These are phyloP conservation scores for Callosobruchus maculatus DNA, from an alignment of 2,888 invertebrate species.

Conservation along the genomic window DNA sequence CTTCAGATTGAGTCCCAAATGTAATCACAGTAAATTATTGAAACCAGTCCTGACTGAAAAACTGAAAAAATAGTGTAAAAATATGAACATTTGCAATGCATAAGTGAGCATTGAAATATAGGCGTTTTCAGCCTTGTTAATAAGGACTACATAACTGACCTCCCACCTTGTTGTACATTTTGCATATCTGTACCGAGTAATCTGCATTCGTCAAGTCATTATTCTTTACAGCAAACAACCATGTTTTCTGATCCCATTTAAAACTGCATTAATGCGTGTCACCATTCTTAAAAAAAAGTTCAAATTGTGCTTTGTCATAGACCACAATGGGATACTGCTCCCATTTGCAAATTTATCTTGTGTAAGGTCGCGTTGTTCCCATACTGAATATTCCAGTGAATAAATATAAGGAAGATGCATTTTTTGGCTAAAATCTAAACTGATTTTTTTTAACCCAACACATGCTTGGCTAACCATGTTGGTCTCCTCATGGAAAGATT, in stretches of 20 bases:
- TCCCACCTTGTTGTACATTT: background rate
- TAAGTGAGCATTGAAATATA: background rate
- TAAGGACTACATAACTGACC: background rate
- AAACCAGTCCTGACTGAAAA: no score
- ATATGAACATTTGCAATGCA: background rate
- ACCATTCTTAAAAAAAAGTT: background rate
- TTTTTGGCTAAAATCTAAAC: no score
- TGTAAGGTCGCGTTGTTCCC: no score
- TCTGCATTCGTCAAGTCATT: background rate
- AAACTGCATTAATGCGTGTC: background rate
- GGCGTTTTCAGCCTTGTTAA: background rate
- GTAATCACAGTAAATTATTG: no score
- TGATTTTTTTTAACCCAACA: no score
- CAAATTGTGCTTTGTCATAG: background rate
- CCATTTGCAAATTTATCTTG: background rate
- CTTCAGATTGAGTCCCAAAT: no score
- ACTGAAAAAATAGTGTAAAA: no score
- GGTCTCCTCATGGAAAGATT: no score
- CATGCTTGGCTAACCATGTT: no score
- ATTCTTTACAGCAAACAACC: no score
- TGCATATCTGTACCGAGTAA: background rate
- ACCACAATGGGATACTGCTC: background rate
- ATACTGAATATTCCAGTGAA: no score
- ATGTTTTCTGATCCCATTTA: background rate
- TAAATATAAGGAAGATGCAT: no score